Evolutionary conservation across 2,888 invertebrate genomes (phyloP), one percentile per base, ranked within the genome.

Genomic region (Leucophenga montana): DNA sequence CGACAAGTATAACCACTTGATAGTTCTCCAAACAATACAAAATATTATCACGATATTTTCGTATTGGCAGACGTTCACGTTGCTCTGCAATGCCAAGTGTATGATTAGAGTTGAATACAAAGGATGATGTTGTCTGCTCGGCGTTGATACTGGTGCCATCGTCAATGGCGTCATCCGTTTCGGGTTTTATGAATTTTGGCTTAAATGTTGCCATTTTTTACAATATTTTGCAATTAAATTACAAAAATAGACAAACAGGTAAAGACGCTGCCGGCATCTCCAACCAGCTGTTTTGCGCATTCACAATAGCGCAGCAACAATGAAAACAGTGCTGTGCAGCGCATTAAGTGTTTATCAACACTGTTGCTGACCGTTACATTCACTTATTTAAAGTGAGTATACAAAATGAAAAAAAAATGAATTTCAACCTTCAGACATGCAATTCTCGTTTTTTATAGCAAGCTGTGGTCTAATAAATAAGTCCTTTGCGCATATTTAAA

Each of bases 11-110:
- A 59, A 98, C 89, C 0, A 95, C 95, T 88, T 98, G 97, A 89
- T 94, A 94, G 75, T 94, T 94, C 88, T 99, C 97, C 80, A 98
- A 88, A 73, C 96, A 90, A 88, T 97, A 98, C 66, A 99, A 90
- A 66, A 99, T 95, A 80, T 98, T 95, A 85, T 93, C 94, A 70
- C 94, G 91, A 79, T 95, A 93, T 86, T 95, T 94, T 85, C 94
- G 96, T 74, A 98, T 96, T 0, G 98, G 98, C 68, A 98, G 89
- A 82, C 92, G 91, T 84, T 95, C 94, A 46, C 97, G 90, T 88
- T 98, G 97, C 65, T 95, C 92, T 74, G 94, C 93, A 70, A 98
- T 90, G 0, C 96, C 94, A 70, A 97, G 90, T 50, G 95, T 95
- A 71, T 94, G 92, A 87, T 95, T 92, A 3, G 95, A 93, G 88